phyloP scores from a whole-genome alignment of 2,797 vertebrate species.

The Brachyrhaphis roseni region DNA sequence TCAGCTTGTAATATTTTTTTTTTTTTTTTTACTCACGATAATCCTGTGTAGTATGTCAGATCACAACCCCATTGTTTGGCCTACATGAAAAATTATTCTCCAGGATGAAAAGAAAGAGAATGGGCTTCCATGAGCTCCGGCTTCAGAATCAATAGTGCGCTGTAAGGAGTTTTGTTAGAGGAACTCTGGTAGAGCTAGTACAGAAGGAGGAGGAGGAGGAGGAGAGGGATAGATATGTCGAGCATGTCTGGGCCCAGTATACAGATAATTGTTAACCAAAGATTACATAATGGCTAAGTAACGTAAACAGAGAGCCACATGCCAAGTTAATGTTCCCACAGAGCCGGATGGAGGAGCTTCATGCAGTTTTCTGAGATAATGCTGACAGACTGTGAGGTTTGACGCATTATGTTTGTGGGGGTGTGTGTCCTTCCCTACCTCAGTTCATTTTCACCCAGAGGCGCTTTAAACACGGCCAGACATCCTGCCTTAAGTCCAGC shows the following conservation, averaged over 20 bases:
- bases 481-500: conserved; percentile 56
- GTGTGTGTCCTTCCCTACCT: conserved; percentile 27
- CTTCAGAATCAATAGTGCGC: conserved; percentile 70
- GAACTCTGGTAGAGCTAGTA: conserved; percentile 44
- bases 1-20: conserved; percentile 51
- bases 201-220: neutral
- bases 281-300: conserved; percentile 75
- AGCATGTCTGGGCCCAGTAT: conserved; percentile 68
- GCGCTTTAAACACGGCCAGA: conserved; percentile 57
- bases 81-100: conserved; percentile 58
- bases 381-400: conserved; percentile 34
- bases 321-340: conserved; percentile 73
- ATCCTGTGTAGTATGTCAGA: conserved; percentile 59
- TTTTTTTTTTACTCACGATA: conserved; percentile 50
- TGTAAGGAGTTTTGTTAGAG: conserved; percentile 68
- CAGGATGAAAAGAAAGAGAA: conserved; percentile 18
- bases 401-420: neutral
- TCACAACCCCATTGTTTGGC: conserved; percentile 56
- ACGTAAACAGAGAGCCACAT: conserved; percentile 73
- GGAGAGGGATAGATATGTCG: conserved; percentile 46
- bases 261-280: conserved; percentile 76
- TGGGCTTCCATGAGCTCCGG: conserved; percentile 58
- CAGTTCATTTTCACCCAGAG: conserved; percentile 54
- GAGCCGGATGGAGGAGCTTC: conserved; percentile 52
- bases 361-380: conserved; percentile 46